These are phyloP conservation scores for Pachyseris speciosa DNA, from an alignment of 64 coral and sea anemone species.

Conservation along the genomic window DNA sequence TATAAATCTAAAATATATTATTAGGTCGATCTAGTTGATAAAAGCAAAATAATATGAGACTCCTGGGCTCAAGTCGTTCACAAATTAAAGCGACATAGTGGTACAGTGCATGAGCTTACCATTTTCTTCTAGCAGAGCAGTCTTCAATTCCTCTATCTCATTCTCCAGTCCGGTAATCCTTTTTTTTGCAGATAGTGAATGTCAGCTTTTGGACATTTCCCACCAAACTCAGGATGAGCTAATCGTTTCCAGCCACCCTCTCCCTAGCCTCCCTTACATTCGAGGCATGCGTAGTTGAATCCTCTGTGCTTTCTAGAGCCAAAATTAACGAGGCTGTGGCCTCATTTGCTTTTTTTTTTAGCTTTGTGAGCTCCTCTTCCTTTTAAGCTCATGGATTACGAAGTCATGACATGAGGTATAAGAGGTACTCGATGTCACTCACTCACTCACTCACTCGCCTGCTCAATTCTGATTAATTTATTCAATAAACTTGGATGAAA, in stretches of 20 bases:
- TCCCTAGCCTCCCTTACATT: neutral
- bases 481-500: too few species aligned
- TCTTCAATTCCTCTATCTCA: neutral
- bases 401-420: too few species aligned
- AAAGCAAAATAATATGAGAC: neutral
- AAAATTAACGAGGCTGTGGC: too few species aligned
- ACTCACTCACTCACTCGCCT: too few species aligned
- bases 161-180: neutral
- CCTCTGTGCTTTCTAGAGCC: too few species aligned
- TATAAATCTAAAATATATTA: neutral
- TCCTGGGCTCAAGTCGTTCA: neutral
- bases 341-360: too few species aligned
- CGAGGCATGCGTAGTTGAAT: neutral
- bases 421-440: too few species aligned
- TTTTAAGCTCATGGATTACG: too few species aligned
- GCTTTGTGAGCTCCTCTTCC: too few species aligned
- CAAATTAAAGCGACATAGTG: too few species aligned
- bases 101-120: conserved; percentile 6
- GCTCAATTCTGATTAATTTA: too few species aligned
- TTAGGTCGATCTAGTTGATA: too few species aligned
- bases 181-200: neutral
- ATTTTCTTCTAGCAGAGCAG: neutral
- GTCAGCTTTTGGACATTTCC: neutral
- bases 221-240: conserved; percentile 13
- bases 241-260: neutral